Base-by-base conservation (phyloP, 1,140 invertebrate genomes). In the Dryas iulia region DNA sequence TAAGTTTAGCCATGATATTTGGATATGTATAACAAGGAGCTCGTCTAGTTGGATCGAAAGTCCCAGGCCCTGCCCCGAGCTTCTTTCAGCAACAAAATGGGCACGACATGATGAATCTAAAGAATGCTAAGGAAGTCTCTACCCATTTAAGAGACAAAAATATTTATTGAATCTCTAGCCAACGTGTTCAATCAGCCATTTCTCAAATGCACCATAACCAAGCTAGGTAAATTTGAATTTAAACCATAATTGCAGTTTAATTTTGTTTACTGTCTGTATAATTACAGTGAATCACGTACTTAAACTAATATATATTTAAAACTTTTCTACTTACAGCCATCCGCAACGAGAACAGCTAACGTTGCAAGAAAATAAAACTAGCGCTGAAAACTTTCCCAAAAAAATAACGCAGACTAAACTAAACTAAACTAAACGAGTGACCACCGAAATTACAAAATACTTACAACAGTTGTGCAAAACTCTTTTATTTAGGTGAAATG, bases 381-480 rank as follows among this genome's bases (percentile, higher is more conserved):
- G 35, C 14, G 35, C 35, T 18, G 35, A 47, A 47, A 47, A 14
- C 6, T 35, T 35, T 18, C 14, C 14, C n/a, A n/a, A 1, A 47
- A 47, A 47, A 47, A 47, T 47, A 47, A 7, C 35, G 14, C 14
- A 21, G 18, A 47, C 14, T 18, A 61, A 47, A 61, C 59, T 61
- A 61, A 47, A 47, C 14, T 18, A 61, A 47, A 61, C 59, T 61
- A 61, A 52, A 52, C 59, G 25, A 47, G 59, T 52, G 14, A 52
- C 59, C 35, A 47, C 59, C 28, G 39, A 25, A 61, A 61, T 61
- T 61, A 61, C 59, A 47, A 52, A 53, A 61, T 61, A 61, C 35
- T 60, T 47, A 61, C n/a, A 52, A 30, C 39, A 61, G 35, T 52
- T 47, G 59, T 26, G 24, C 1, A 24, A 52, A 52, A 52, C 25